Base-by-base conservation (phyloP, 2,888 invertebrate genomes). In the Mimachlamys varia region DNA sequence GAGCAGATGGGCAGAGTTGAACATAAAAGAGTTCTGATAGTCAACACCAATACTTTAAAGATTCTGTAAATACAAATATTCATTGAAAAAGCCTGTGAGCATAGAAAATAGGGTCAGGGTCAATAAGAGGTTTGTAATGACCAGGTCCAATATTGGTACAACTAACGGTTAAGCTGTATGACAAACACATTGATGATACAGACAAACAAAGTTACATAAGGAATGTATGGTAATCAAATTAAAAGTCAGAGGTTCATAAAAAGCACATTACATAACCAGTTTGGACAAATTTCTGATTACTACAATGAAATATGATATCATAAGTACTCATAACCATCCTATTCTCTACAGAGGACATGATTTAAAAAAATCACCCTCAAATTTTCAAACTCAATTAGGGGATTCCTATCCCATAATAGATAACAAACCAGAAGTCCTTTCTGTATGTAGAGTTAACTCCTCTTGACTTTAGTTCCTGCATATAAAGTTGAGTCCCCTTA, bases 101-200 rank as follows among this genome's bases (percentile, higher is more conserved):
- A 7, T 15, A 76, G 76, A 76, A 76, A 76, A 76, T 22, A n/a
- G n/a, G 27, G 76, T 76, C 27, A 76, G 15, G 76, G 76, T 76
- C 76, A 76, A 76, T 76, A 76, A 33, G 76, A 76, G 15, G 76
- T 33, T 76, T 76, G 76, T 76, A 76, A 76, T 76, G 76, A 76
- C 76, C 76, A 76, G 12, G 33, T 10, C 76, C 76, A 76, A 76
- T 76, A 76, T 76, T 76, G 76, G 76, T 76, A 76, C 76, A 76
- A 76, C 76, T 76, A 76, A 76, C 33, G 76, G 76, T 33, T 76
- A 22, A 76, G 27, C 76, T 76, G 17, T 76, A 33, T 27, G 76
- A 76, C 76, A 76, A 76, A 76, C 33, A 76, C 33, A 0, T 33
- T 76, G 76, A 76, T 76, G 76, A 27, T 76, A 33, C 76, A 33